Evolutionary conservation across 2,888 invertebrate genomes (phyloP), one percentile per base, ranked within the genome.

Genomic region (Bombyx huttoni): DNA sequence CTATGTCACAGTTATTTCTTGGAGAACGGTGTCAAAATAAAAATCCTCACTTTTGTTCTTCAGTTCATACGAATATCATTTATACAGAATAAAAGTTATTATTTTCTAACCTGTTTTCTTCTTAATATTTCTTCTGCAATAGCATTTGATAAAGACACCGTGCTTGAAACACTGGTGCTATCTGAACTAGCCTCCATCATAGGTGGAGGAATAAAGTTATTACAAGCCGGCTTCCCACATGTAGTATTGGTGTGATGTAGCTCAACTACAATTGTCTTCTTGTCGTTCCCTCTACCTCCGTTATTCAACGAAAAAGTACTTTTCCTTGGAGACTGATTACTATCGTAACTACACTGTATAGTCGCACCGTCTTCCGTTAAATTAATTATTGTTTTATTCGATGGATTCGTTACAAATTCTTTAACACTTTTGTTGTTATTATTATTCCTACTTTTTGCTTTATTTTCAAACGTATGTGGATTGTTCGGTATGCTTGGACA

Each of bases 221-320:
- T 77, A 58, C 78, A 80, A 50, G 70, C 73, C 7, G 68, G 60
- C 57, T 81, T 82, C n/a, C 72, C 73, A 61, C 83, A 83, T 0
- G 73, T 62, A 6, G 71, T 68, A 55, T 75, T 81, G 47, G 76
- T 77, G 54, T 89, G 86, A 55, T 94, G 94, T n/a, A 94, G 94
- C 75, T 94, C 94, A 8, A 94, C 94, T 33, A 93, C 91, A 53
- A 94, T 92, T 14, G 92, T 92, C 75, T 94, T 93, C 55, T 88
- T 87, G 34, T 89, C 86, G 56, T 67, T 80, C 53, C 80, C 80
- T 58, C 78, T 74, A 56, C 76, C 83, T 49, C 66, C 71, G 58
- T 73, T 73, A 51, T 74, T 82, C 13, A 73, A 61, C 12, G 78
- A 60, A 63, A 78, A 82, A 49, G 73, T 75, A 62, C 66, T 81